Evolutionary conservation across 2,113 vertebrate genomes (phyloP).

Genomic region (Emydura subglobosa): DNA sequence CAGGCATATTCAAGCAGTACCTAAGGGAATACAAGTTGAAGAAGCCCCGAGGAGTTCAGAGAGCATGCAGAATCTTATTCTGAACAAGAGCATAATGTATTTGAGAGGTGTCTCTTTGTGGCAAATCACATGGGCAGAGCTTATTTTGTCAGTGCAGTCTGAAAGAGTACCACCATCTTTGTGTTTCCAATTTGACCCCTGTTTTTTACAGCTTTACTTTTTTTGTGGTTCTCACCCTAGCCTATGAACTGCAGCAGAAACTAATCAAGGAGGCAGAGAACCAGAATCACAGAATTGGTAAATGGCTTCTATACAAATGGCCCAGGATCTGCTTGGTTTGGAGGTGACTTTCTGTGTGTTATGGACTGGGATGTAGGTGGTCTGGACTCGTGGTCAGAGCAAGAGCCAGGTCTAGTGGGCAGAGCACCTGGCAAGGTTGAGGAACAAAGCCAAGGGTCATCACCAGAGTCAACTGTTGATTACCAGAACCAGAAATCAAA

Average conservation of each 20-base stretch:
- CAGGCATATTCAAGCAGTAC: neutral
- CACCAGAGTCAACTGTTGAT: too few species aligned
- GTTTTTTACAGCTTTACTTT: neutral
- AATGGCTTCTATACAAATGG: neutral
- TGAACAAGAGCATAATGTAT: neutral
- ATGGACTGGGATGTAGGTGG: too few species aligned
- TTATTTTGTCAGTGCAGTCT: neutral
- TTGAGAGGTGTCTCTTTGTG: accelerated
- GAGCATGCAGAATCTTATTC: neutral
- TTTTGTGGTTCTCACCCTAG: neutral
- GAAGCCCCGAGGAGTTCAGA: neutral
- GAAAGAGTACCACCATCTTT: neutral
- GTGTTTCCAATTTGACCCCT: neutral
- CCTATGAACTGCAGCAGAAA: neutral
- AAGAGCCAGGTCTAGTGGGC: too few species aligned
- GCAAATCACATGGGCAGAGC: neutral
- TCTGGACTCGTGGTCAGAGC: too few species aligned
- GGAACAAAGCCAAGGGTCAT: too few species aligned
- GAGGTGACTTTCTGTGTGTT: neutral
- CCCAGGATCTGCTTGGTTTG: neutral
- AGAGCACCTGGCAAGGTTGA: too few species aligned
- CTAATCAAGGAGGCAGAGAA: too few species aligned
- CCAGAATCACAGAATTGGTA: neutral
- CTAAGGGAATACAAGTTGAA: neutral
- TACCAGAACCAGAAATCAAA: too few species aligned